A percentile compares a stretch with the other conserved stretches of the same genome.
Evolutionary conservation across 2,888 invertebrate species (phyloP).

Genomic region (Halictus quadricinctus): DNA sequence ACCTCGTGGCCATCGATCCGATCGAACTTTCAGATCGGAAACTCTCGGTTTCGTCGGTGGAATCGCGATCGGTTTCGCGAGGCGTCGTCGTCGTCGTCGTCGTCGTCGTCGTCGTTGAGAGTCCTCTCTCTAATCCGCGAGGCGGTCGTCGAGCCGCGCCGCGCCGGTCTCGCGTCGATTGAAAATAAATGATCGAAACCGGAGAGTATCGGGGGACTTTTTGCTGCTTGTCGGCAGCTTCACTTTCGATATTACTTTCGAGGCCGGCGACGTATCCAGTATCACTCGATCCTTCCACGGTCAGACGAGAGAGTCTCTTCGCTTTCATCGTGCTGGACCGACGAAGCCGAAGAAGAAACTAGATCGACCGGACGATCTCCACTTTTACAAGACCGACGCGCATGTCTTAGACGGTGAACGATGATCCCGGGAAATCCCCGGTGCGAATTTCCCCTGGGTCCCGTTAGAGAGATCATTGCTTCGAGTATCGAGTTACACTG

Average conservation of each 20-base stretch:
- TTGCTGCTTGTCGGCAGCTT: constrained; percentile 72
- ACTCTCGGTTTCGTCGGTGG: constrained; percentile 44
- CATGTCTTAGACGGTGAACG: not conserved
- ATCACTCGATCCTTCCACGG: constrained; percentile 72
- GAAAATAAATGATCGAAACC: constrained; percentile 62
- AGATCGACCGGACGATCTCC: constrained; percentile 70
- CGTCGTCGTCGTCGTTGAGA: not conserved
- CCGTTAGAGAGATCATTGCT: not conserved
- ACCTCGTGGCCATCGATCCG: constrained; percentile 12
- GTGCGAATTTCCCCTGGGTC: not conserved
- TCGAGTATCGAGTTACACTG: not conserved
- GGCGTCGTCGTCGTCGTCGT: constrained; percentile 3
- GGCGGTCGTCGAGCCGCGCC: not conserved
- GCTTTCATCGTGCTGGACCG: constrained; percentile 76
- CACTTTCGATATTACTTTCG: constrained; percentile 82
- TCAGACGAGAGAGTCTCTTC: constrained; percentile 78
- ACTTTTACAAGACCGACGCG: constrained; percentile 46
- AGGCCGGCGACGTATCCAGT: constrained; percentile 76
- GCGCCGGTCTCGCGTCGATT: constrained; percentile 24
- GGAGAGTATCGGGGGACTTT: constrained; percentile 59
- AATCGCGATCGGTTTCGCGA: constrained; percentile 46
- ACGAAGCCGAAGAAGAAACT: constrained; percentile 72
- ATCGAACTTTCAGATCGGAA: constrained; percentile 6
- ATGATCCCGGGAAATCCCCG: not conserved
- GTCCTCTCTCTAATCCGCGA: constrained; percentile 41